Evolutionary conservation across 2,888 invertebrate species (phyloP).

Genomic region (Drosophila parthenogenetica): DNA sequence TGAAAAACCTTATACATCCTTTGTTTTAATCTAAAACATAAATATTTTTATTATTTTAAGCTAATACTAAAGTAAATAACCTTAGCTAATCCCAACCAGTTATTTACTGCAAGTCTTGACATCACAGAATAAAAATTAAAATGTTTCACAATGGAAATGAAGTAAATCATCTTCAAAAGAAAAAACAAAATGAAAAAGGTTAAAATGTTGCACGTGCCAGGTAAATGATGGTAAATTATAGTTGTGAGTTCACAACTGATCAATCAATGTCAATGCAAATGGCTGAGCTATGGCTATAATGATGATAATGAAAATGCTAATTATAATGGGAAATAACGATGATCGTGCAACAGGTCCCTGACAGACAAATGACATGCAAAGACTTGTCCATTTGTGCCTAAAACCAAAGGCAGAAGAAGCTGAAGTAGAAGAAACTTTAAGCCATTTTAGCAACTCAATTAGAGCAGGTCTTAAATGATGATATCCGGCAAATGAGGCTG

Average conservation of each 20-base stretch:
- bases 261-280: constrained; percentile 29
- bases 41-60: too few species aligned
- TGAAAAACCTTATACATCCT: too few species aligned
- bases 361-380: constrained; percentile 7
- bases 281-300: constrained; percentile 1
- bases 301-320: constrained; percentile 1
- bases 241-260: constrained; percentile 13
- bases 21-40: too few species aligned
- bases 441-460: constrained; percentile 8
- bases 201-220: constrained; percentile 30
- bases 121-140: neutral
- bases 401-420: neutral
- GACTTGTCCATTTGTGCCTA: constrained; percentile 1
- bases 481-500: constrained; percentile 26
- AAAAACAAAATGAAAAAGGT: constrained; percentile 9
- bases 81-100: too few species aligned
- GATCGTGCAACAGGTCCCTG: constrained; percentile 11
- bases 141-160: neutral
- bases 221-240: constrained; percentile 14
- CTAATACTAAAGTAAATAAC: too few species aligned
- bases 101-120: neutral
- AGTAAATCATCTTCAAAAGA: neutral
- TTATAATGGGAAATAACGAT: constrained; percentile 12
- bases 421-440: too few species aligned
- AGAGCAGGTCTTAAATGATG: constrained; percentile 26